These are phyloP conservation scores for Philopedon plagiatum DNA, from an alignment of 2,888 invertebrate species.

Conservation along the genomic window DNA sequence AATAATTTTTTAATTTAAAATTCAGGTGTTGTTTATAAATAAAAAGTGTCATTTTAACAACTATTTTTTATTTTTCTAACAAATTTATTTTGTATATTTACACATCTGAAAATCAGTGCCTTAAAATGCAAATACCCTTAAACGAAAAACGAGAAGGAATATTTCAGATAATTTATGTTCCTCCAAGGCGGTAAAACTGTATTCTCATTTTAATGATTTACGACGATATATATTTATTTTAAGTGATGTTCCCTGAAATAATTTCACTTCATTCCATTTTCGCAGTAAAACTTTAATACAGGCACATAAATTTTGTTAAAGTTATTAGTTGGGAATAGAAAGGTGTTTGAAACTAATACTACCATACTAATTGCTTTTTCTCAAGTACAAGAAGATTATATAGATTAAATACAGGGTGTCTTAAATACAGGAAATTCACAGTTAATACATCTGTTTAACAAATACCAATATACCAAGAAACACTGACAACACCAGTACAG, in stretches of 20 bases:
- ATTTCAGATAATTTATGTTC: slow-evolving; percentile 10
- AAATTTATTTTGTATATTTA: background rate
- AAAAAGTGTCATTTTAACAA: too few relatives aligned
- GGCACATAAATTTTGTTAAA: slow-evolving; percentile 8
- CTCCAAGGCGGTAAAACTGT: slow-evolving; percentile 20
- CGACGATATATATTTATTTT: slow-evolving; percentile 19
- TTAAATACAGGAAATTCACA: too few relatives aligned
- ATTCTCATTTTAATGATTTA: slow-evolving; percentile 23
- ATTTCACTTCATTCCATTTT: slow-evolving; percentile 2
- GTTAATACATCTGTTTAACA: too few relatives aligned
- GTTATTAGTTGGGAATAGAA: slow-evolving; percentile 4
- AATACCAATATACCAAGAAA: too few relatives aligned
- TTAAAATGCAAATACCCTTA: slow-evolving; percentile 16
- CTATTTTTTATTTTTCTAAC: background rate
- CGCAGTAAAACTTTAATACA: slow-evolving; percentile 6
- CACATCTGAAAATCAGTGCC: slow-evolving; percentile 2
- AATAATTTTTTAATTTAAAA: too few relatives aligned
- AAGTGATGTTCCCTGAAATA: slow-evolving; percentile 1
- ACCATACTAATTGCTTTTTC: background rate
- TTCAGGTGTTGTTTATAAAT: too few relatives aligned
- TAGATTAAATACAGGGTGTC: too few relatives aligned
- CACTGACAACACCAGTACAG: too few relatives aligned
- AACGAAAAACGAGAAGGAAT: slow-evolving; percentile 6
- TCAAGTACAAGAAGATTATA: background rate
- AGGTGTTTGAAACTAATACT: background rate